These are phyloP conservation scores for Palythoa caribaeorum DNA, from an alignment of 92 coral and sea anemone genomes.

Conservation along the genomic window DNA sequence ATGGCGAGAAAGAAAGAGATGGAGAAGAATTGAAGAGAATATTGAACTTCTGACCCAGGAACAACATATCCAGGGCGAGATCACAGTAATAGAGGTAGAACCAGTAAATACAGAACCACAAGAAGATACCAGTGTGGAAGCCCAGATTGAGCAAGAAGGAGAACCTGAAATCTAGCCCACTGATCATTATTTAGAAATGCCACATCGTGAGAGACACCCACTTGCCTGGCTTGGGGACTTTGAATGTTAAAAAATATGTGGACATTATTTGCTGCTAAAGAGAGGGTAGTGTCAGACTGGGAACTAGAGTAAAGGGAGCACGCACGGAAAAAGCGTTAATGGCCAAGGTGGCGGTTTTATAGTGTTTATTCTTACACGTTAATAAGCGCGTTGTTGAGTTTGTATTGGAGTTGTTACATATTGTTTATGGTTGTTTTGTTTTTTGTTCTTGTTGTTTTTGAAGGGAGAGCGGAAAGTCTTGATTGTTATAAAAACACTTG, in stretches of 20 bases:
- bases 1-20: background rate
- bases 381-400: too few relatives aligned
- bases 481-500: background rate
- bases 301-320: too few relatives aligned
- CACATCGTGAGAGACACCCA: background rate
- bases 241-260: background rate
- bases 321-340: too few relatives aligned
- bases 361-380: too few relatives aligned
- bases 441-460: background rate
- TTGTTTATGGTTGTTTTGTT: background rate
- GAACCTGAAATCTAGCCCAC: too few relatives aligned
- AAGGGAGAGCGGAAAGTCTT: background rate
- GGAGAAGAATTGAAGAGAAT: background rate
- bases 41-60: background rate
- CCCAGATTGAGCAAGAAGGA: background rate
- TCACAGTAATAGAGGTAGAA: background rate
- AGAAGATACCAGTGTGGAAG: background rate
- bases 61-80: too few relatives aligned
- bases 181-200: background rate
- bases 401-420: too few relatives aligned
- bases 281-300: background rate
- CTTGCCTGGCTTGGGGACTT: background rate
- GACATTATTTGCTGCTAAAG: background rate
- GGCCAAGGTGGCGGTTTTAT: too few relatives aligned
- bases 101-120: background rate